Percentiles rank a stretch among this genome's conserved stretches.
These are phyloP conservation scores for Xiphorhynchus elegans DNA, from an alignment of 2,113 vertebrate genomes.

Conservation along the genomic window DNA sequence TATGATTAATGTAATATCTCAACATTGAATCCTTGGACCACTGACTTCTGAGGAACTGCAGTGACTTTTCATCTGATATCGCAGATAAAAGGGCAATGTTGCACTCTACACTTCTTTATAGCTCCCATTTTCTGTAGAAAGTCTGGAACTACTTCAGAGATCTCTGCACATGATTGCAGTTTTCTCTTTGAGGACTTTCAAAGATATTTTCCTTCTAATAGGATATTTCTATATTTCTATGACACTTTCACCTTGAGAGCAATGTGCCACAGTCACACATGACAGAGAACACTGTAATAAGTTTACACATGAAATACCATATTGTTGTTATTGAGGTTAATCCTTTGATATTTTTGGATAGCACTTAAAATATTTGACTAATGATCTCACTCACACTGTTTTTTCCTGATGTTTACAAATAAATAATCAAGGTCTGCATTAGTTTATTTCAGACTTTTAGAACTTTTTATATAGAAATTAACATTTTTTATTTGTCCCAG, in stretches of 20 bases:
- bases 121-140: slow-evolving; percentile 11
- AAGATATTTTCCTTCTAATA: not conserved
- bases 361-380: not conserved
- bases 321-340: not conserved
- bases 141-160: slow-evolving; percentile 23
- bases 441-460: not conserved
- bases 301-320: not conserved
- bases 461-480: not conserved
- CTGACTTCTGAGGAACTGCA: not conserved
- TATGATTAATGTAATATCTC: not conserved
- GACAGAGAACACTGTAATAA: not conserved
- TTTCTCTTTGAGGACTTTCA: slow-evolving; percentile 32
- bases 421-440: not conserved
- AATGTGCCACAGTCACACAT: not conserved
- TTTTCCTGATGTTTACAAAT: not conserved
- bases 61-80: slow-evolving; percentile 11
- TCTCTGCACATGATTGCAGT: not conserved
- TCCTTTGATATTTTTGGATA: not conserved
- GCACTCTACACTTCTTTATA: not conserved
- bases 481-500: not conserved
- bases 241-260: not conserved
- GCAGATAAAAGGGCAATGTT: not conserved
- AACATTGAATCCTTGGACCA: not conserved
- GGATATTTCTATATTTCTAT: not conserved
- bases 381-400: not conserved